A percentile compares a stretch with the other conserved stretches of the same genome.
Evolutionary conservation across 2,888 invertebrate genomes (phyloP).

Genomic region (Cephus sareptanus): DNA sequence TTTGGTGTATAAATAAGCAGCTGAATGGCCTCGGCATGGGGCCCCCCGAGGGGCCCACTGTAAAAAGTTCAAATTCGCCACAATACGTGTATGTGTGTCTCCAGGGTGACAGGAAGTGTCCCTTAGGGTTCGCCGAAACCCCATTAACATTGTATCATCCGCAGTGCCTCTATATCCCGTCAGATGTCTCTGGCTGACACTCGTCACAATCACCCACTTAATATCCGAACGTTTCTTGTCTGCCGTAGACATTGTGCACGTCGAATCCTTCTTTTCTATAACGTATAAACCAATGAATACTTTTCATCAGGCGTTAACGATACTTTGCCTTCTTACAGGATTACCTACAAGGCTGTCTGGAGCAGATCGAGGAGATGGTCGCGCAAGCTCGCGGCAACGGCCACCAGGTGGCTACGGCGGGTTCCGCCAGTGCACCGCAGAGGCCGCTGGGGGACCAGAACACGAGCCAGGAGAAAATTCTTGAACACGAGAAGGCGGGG

Average conservation of each 20-base stretch:
- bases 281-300: background rate
- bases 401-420: constrained; percentile 45
- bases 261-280: background rate
- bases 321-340: constrained; percentile 71
- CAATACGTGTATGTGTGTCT: background rate
- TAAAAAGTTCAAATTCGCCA: constrained; percentile 19
- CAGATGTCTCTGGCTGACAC: background rate
- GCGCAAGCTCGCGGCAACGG: constrained; percentile 65
- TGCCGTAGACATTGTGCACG: background rate
- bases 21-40: constrained; percentile 52
- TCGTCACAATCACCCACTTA: too few relatives aligned
- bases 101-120: background rate
- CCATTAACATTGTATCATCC: background rate
- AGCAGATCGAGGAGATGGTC: constrained; percentile 84
- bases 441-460: constrained; percentile 58
- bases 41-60: constrained; percentile 34
- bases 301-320: background rate
- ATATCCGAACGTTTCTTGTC: too few relatives aligned
- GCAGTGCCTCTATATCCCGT: background rate
- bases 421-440: constrained; percentile 34
- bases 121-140: background rate
- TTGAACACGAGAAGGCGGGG: constrained; percentile 79
- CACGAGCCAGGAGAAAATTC: constrained; percentile 66
- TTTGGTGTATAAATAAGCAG: constrained; percentile 42
- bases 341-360: constrained; percentile 81